These are phyloP conservation scores for Crematogaster levior DNA, from an alignment of 2,888 invertebrate genomes.

Conservation along the genomic window DNA sequence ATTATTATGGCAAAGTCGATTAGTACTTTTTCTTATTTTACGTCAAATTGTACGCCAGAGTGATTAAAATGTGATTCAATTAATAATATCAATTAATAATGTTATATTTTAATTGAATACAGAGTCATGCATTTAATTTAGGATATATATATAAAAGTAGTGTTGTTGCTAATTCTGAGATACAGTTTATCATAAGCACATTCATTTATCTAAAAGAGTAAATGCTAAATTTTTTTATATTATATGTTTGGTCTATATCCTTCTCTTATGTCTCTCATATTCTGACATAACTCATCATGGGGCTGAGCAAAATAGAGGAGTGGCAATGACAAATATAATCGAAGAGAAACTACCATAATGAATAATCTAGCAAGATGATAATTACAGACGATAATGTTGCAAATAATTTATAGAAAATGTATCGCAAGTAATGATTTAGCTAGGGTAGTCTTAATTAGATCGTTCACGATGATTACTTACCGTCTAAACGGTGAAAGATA, in stretches of 20 bases:
- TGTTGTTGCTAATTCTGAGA: not conserved
- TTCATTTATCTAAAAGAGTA: slow-evolving; percentile 7
- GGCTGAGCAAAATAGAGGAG: slow-evolving; percentile 13
- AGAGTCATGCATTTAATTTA: not conserved
- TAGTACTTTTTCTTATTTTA: not conserved
- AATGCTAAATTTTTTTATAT: slow-evolving; percentile 1
- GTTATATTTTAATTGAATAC: not conserved
- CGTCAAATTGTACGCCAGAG: not conserved
- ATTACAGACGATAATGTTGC: slow-evolving; percentile 7
- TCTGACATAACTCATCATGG: slow-evolving; percentile 4
- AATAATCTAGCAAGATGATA: slow-evolving; percentile 16
- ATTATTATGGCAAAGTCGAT: not conserved
- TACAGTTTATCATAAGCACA: not conserved
- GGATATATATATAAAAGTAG: not conserved
- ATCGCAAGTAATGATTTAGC: slow-evolving; percentile 12
- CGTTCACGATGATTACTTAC: not conserved
- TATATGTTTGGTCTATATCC: not conserved
- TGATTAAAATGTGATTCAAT: not conserved
- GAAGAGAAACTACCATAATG: slow-evolving; percentile 31
- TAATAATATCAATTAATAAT: not conserved
- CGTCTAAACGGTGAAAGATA: slow-evolving; percentile 32
- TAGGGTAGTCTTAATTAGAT: slow-evolving; percentile 11
- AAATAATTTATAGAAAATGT: slow-evolving; percentile 28
- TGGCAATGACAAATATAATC: slow-evolving; percentile 39
- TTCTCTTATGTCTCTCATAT: not conserved